Evolutionary conservation across 2,888 invertebrate species (phyloP).

Genomic region (Callinectes sapidus): DNA sequence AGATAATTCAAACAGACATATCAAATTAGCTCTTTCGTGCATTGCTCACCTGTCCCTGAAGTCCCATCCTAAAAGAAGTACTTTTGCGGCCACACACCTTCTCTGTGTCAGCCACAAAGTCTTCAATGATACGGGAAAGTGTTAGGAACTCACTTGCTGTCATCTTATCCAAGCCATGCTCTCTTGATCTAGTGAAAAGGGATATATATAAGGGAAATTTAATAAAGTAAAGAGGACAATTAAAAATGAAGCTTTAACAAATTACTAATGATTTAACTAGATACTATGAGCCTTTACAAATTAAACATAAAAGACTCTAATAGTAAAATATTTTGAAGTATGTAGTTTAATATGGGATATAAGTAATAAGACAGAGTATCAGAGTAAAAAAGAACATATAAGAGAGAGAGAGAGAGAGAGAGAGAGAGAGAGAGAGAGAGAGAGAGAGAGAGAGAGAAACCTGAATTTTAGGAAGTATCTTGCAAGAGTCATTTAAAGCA

Average conservation of each 20-base stretch:
- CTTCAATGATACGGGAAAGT: slow-evolving; percentile 85
- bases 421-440: neutral
- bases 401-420: neutral
- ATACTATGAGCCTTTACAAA: neutral
- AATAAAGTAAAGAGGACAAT: neutral
- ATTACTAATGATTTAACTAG: neutral
- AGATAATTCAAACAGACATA: neutral
- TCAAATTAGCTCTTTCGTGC: neutral
- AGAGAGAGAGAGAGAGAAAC: neutral
- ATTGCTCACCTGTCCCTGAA: slow-evolving; percentile 80
- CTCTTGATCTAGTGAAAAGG: slow-evolving; percentile 74
- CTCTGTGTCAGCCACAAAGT: slow-evolving; percentile 86
- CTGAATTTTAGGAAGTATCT: neutral
- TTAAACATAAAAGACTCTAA: too few species aligned
- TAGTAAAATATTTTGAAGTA: too few species aligned
- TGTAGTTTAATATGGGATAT: too few species aligned
- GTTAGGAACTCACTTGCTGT: slow-evolving; percentile 86
- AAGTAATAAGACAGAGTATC: neutral
- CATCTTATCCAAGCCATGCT: slow-evolving; percentile 82
- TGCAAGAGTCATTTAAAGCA: neutral
- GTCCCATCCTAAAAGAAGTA: slow-evolving; percentile 86
- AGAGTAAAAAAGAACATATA: too few species aligned
- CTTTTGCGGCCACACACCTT: slow-evolving; percentile 85
- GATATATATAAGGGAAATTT: neutral
- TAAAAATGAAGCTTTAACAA: neutral